These are phyloP conservation scores for Pseudomyrmex pallidus DNA, from an alignment of 1,140 invertebrate species.

Conservation along the genomic window DNA sequence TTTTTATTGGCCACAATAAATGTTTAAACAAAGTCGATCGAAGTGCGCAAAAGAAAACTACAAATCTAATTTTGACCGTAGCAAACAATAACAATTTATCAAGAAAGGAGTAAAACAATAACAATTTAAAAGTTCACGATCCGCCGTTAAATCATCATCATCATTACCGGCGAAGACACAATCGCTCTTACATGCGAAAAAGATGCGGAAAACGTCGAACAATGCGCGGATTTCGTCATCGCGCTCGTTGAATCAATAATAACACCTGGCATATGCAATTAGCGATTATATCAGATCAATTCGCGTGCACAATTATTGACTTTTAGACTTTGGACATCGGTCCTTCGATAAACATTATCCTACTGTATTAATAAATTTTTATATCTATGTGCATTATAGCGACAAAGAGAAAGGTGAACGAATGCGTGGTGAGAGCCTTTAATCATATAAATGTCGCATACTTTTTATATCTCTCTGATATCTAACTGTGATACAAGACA, in stretches of 20 bases:
- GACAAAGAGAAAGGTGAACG: slow-evolving; percentile 1
- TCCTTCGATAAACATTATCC: slow-evolving; percentile 14
- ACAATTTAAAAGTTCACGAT: background rate
- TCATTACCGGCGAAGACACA: background rate
- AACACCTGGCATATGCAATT: background rate
- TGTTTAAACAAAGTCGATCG: background rate
- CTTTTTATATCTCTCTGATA: background rate
- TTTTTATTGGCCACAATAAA: background rate
- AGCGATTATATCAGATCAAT: background rate
- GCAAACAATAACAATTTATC: no score
- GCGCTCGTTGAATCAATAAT: background rate
- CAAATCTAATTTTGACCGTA: slow-evolving; percentile 2
- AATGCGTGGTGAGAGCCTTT: background rate
- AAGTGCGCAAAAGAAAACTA: background rate
- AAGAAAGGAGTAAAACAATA: background rate
- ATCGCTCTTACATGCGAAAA: background rate
- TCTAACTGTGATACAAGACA: background rate
- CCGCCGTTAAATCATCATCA: background rate
- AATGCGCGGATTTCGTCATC: slow-evolving; percentile 18
- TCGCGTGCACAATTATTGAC: background rate
- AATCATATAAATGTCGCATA: background rate
- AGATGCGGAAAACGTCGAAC: background rate
- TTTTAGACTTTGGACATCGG: slow-evolving; percentile 43
- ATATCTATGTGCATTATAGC: background rate
- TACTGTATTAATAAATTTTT: background rate